These are phyloP conservation scores for Petromus typicus DNA, from an alignment of 2,113 vertebrate genomes.

Conservation along the genomic window DNA sequence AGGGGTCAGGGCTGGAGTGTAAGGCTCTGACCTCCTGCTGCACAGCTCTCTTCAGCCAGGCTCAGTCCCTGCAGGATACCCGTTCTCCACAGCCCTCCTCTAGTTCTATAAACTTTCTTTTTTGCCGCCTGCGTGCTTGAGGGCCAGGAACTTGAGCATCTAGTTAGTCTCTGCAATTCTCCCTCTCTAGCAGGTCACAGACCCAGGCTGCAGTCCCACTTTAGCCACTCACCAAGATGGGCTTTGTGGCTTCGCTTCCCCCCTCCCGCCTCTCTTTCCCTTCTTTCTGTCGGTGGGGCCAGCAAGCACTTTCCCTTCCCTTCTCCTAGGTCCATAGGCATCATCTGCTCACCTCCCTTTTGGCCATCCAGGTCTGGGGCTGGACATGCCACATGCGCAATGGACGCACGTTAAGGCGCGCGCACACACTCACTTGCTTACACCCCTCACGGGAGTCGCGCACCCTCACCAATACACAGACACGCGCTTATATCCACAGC, in stretches of 20 bases:
- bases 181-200: not conserved
- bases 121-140: no score
- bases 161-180: not conserved
- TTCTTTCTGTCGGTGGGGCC: not conserved
- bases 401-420: not conserved
- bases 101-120: not conserved
- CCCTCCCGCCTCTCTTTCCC: not conserved
- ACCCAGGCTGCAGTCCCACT: not conserved
- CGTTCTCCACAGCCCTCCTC: not conserved
- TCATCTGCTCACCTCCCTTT: not conserved
- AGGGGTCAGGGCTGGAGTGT: not conserved
- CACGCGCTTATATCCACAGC: not conserved
- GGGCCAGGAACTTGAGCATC: not conserved
- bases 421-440: not conserved
- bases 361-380: not conserved
- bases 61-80: not conserved
- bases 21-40: accelerated
- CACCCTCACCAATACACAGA: not conserved
- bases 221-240: not conserved
- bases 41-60: not conserved
- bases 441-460: not conserved
- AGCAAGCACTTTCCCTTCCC: not conserved
- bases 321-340: not conserved
- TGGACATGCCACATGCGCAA: not conserved
- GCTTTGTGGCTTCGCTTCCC: not conserved